Conservation (phyloP, 2,113 vertebrate species). For the Sapayoa aenigma region DNA sequence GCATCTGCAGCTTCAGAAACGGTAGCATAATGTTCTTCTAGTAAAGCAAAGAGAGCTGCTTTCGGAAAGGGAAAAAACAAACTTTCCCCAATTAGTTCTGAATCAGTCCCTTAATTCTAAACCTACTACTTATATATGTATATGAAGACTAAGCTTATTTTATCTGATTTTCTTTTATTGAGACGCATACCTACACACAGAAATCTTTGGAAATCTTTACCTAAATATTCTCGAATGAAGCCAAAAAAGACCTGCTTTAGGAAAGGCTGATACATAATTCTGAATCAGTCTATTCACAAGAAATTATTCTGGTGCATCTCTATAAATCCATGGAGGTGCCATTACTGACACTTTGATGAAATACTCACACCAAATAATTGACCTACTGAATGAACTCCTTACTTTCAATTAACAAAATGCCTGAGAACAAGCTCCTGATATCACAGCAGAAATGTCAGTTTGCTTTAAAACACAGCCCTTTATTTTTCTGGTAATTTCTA, state of each 20-base stretch:
- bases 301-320: background rate
- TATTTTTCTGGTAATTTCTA: background rate
- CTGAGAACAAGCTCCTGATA: background rate
- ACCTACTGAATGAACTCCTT: background rate
- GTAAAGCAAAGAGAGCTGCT: background rate
- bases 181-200: background rate
- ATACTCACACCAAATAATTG: background rate
- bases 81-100: background rate
- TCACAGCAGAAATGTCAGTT: background rate
- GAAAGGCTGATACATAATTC: background rate
- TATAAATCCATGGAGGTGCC: background rate
- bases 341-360: background rate
- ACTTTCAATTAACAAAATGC: background rate
- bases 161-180: background rate
- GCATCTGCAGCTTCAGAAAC: constrained; percentile 17
- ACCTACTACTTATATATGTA: background rate
- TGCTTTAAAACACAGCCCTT: background rate
- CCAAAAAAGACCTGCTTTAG: background rate
- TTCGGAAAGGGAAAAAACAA: background rate
- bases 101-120: background rate
- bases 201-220: background rate
- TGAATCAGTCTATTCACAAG: background rate
- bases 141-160: background rate
- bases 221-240: background rate
- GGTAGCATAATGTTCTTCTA: background rate